phyloP scores from a whole-genome alignment of 2,113 vertebrate genomes.

The Salvelinus fontinalis region DNA sequence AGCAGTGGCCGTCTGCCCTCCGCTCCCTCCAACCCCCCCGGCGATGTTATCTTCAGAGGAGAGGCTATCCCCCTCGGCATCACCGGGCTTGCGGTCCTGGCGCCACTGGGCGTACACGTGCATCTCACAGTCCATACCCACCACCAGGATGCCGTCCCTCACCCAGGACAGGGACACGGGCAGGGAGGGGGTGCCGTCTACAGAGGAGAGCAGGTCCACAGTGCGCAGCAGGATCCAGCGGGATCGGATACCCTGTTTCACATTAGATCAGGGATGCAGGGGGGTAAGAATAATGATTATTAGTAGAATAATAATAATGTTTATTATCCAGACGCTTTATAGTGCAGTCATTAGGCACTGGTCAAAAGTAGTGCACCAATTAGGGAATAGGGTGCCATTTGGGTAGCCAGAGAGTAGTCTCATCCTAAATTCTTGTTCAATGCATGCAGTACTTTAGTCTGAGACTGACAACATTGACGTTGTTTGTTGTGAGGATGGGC shows the following conservation, averaged over 20 bases:
- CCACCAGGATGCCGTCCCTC: slow-evolving; percentile 94
- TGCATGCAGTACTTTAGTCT: no score
- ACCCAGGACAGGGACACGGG: slow-evolving; percentile 98
- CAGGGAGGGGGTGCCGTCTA: slow-evolving; percentile 93
- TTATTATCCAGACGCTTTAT: no score
- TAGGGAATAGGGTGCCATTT: no score
- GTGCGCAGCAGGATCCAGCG: slow-evolving; percentile 93
- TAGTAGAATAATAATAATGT: no score
- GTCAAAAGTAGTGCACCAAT: no score
- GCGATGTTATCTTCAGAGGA: slow-evolving; percentile 74
- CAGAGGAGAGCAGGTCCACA: slow-evolving; percentile 90
- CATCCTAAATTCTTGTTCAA: no score
- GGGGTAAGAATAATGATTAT: no score
- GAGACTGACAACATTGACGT: no score
- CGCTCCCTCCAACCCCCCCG: slow-evolving; percentile 41
- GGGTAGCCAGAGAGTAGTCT: no score
- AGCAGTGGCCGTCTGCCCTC: slow-evolving; percentile 54
- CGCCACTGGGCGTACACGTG: slow-evolving; percentile 98
- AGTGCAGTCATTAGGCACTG: no score
- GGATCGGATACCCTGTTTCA: slow-evolving; percentile 87
- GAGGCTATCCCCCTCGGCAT: slow-evolving; percentile 72
- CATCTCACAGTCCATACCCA: slow-evolving; percentile 99
- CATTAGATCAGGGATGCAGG: no score
- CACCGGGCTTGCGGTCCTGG: slow-evolving; percentile 82
- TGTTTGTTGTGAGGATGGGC: no score